Percentiles rank a stretch among this genome's conserved stretches.
phyloP scores from a whole-genome alignment of 2,797 vertebrate species.

The Muscicapa striata region DNA sequence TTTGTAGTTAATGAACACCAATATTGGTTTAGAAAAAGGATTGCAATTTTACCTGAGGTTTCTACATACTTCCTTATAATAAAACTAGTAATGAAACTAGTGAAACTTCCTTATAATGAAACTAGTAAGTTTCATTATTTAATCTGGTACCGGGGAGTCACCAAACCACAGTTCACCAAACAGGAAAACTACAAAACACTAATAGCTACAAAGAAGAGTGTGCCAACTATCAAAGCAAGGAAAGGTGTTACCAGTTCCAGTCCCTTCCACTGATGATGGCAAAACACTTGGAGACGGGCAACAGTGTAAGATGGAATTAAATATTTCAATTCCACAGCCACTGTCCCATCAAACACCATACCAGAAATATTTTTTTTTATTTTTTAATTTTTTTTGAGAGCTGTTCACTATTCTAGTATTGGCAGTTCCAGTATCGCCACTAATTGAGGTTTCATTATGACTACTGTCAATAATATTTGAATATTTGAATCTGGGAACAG shows the following conservation, averaged over 20 bases:
- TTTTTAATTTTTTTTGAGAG: neutral
- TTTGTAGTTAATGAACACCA: accelerated
- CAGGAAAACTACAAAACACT: accelerated
- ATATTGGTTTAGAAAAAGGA: neutral
- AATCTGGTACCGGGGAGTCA: accelerated
- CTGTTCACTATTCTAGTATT: neutral
- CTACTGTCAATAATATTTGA: neutral
- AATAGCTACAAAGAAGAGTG: neutral
- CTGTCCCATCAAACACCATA: neutral
- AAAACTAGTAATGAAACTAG: too few species aligned
- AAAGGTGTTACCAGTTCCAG: neutral
- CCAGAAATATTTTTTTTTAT: too few species aligned
- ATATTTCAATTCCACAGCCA: neutral
- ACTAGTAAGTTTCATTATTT: neutral
- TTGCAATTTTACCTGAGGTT: neutral
- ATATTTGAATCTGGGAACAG: too few species aligned
- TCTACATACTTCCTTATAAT: neutral
- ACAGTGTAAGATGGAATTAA: accelerated
- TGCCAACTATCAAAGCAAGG: neutral
- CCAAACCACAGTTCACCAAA: neutral
- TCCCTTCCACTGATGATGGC: neutral
- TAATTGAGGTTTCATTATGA: neutral
- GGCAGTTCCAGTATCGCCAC: neutral
- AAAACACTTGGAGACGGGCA: neutral
- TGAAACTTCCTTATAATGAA: too few species aligned